phyloP scores from a whole-genome alignment of 2,797 vertebrate species.

The Tachyglossus aculeatus region DNA sequence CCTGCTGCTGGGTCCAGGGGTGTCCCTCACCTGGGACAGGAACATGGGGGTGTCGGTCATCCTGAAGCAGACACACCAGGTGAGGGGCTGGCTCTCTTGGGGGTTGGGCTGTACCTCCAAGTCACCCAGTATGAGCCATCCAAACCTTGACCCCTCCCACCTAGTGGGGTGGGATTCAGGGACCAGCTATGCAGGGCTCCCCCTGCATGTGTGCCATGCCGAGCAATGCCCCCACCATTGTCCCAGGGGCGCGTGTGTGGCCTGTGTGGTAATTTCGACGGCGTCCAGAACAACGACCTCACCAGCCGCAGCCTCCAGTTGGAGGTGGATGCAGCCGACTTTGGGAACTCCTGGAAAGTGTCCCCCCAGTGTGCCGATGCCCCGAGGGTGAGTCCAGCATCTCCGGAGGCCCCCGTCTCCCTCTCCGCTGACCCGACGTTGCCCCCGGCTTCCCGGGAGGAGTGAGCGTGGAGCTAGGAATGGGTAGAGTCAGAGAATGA shows the following conservation, averaged over 20 bases:
- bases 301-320: conserved; percentile 91
- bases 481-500: too few species aligned
- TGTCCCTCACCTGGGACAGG: conserved; percentile 90
- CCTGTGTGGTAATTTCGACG: conserved; percentile 96
- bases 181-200: too few species aligned
- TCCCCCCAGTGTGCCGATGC: conserved; percentile 87
- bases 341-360: conserved; percentile 97
- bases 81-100: conserved; percentile 45
- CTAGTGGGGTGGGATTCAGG: not conserved
- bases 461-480: too few species aligned
- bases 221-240: not conserved
- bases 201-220: too few species aligned
- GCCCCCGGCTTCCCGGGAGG: too few species aligned
- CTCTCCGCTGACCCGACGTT: too few species aligned
- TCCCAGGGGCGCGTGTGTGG: conserved; percentile 89
- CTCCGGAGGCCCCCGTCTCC: not conserved
- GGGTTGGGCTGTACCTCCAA: too few species aligned
- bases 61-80: conserved; percentile 84
- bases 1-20: conserved; percentile 82
- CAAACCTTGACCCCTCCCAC: rapidly evolving
- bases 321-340: conserved; percentile 88
- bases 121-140: too few species aligned
- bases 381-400: conserved; percentile 74
- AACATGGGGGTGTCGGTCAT: conserved; percentile 84
- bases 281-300: conserved; percentile 92